Evolutionary conservation across 2,113 vertebrate genomes (phyloP), one percentile per base, ranked within the genome.

Genomic region (Dromiciops gliroides): DNA sequence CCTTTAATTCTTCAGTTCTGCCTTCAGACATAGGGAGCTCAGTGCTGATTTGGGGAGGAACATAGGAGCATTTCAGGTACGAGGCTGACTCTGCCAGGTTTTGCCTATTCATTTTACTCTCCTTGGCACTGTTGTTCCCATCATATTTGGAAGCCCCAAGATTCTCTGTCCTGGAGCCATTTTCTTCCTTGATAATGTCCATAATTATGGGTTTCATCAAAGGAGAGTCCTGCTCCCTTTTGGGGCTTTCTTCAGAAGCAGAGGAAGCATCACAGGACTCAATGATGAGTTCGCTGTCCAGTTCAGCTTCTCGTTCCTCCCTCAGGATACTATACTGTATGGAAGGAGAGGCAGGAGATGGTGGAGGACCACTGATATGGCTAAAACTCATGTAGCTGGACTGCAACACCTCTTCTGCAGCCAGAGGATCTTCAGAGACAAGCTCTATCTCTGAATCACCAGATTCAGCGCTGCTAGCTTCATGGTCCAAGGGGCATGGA

Each of bases 211-310:
- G 98, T 96, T 99, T 99, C 98, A 99, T 98, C 14, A 98, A 98
- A 1, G 99, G 98, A 0, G 98, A 99, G 97, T 99, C 99, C 98
- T 99, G 99, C 98, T 99, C 99, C 97, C 99, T 99, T 97, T 99
- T 99, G 0, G 99, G 99, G 97, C 99, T 99, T 98, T 99, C 99
- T 97, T 99, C 99, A 0, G 99, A 99, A n/a, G 99, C 99, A 0
- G 99, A 99, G 0, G 99, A 99, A 51, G 99, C 99, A 0, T 99
- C 99, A 0, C 99, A 99, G 0, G 99, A 99, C 98, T 99, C 99
- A 0, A 99, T 99, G 98, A 99, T 99, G 96, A 99, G 99, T 98
- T 99, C 99, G 1, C 99, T 99, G 98, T 99, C 99, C 0, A 99
- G 99, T 98, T 99, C 99, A 0, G 99, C 99, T 98, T 99, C 99